A percentile compares a stretch with the other conserved stretches of the same genome.
Evolutionary conservation across 2,113 vertebrate genomes (phyloP).

Genomic region (Gobio gobio): DNA sequence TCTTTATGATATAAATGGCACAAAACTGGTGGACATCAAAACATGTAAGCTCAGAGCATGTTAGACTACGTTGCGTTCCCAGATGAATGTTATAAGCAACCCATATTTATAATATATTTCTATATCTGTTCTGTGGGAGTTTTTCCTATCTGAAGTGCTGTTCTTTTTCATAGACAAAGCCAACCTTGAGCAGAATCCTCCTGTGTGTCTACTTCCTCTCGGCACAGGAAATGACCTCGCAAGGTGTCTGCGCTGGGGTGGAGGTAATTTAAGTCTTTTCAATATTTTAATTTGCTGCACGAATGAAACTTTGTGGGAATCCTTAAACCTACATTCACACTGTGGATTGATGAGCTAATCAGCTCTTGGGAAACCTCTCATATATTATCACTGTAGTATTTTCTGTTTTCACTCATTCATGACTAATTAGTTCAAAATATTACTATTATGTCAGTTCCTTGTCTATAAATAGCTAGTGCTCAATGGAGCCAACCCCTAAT

Average conservation of each 20-base stretch:
- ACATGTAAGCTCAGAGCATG: too few species aligned
- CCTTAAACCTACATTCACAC: not conserved
- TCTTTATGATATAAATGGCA: too few species aligned
- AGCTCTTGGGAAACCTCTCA: not conserved
- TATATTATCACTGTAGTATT: conserved; percentile 46
- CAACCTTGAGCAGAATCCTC: conserved; percentile 89
- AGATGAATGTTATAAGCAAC: too few species aligned
- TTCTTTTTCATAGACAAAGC: conserved; percentile 85
- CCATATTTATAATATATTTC: too few species aligned
- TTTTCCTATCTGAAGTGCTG: conserved; percentile 48
- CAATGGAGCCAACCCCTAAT: not conserved
- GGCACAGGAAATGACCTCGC: conserved; percentile 96
- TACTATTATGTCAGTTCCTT: not conserved
- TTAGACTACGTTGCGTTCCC: too few species aligned
- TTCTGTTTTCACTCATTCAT: not conserved
- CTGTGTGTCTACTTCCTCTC: conserved; percentile 94
- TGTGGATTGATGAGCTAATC: not conserved
- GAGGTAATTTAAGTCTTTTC: conserved; percentile 81
- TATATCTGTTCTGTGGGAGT: not conserved
- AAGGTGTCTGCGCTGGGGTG: conserved; percentile 94
- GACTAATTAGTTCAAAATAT: not conserved
- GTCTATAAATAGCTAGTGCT: not conserved
- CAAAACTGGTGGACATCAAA: too few species aligned
- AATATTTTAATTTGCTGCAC: not conserved
- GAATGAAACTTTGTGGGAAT: not conserved